Evolutionary conservation across 1,140 invertebrate species (phyloP).

Genomic region (Mycetomoellerius zeteki): DNA sequence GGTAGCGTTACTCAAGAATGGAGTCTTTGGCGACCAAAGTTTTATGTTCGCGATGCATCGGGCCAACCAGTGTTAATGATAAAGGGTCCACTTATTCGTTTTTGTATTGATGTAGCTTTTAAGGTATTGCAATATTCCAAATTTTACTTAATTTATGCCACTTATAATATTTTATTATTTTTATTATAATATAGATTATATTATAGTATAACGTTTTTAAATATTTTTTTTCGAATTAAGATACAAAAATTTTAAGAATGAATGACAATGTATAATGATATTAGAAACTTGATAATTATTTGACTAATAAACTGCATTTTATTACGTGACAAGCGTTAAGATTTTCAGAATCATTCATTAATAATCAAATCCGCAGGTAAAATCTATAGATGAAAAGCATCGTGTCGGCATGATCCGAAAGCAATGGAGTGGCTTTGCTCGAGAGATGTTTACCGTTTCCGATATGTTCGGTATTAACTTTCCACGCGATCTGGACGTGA

Average conservation of each 20-base stretch:
- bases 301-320: not conserved
- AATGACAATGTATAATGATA: not conserved
- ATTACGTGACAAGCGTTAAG: not conserved
- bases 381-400: constrained; percentile 89
- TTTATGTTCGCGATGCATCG: constrained; percentile 92
- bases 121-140: constrained; percentile 82
- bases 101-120: constrained; percentile 92
- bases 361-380: constrained; percentile 86
- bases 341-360: not conserved
- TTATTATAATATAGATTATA: not conserved
- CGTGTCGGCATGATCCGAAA: constrained; percentile 93
- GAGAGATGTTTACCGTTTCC: constrained; percentile 92
- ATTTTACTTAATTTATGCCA: not conserved
- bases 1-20: constrained; percentile 95
- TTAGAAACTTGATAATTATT: not conserved
- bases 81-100: constrained; percentile 94
- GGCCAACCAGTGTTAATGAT: constrained; percentile 93
- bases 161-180: not conserved
- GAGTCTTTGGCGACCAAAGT: constrained; percentile 93
- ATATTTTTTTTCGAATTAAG: not conserved
- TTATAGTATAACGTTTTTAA: not conserved
- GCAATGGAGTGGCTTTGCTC: constrained; percentile 91
- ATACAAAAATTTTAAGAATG: not conserved
- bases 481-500: constrained; percentile 93
- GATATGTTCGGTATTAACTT: constrained; percentile 94